phyloP scores from a whole-genome alignment of 2,888 invertebrate species.

The Neocrepidodera transversa region DNA sequence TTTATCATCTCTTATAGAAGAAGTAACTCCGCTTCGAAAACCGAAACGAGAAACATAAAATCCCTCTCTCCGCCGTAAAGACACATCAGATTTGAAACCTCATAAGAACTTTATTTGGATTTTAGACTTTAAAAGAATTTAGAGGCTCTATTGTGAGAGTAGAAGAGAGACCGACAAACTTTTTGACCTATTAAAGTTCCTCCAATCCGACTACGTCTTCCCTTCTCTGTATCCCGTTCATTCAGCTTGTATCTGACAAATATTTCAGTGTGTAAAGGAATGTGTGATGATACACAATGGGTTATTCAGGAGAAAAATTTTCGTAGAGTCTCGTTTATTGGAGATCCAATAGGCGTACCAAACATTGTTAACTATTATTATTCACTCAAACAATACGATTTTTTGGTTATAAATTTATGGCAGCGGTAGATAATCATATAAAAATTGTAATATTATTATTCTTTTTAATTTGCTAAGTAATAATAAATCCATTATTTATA shows the following conservation, averaged over 20 bases:
- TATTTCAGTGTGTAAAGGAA: conserved; percentile 40
- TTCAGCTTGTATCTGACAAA: conserved; percentile 38
- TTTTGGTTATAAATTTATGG: no score
- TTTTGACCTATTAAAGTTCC: conserved; percentile 47
- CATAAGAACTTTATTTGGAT: conserved; percentile 37
- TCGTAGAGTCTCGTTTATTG: neutral
- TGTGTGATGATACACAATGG: conserved; percentile 44
- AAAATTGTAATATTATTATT: no score
- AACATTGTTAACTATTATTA: neutral
- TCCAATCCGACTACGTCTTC: conserved; percentile 36
- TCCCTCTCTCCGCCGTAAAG: conserved; percentile 31
- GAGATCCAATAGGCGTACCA: conserved; percentile 2
- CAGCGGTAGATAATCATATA: no score
- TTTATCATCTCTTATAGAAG: conserved; percentile 12
- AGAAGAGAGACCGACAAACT: conserved; percentile 31
- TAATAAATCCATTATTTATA: no score
- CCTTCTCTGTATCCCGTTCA: conserved; percentile 20
- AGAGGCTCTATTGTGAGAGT: conserved; percentile 29
- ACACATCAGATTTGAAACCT: conserved; percentile 34
- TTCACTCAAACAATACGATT: no score
- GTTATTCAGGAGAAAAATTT: conserved; percentile 12
- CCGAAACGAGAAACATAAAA: conserved; percentile 25
- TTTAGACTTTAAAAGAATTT: conserved; percentile 32
- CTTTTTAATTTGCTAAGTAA: no score
- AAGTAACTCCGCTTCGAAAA: conserved; percentile 29